These are phyloP conservation scores for Thaleichthys pacificus DNA, from an alignment of 2,797 vertebrate species.

Conservation along the genomic window DNA sequence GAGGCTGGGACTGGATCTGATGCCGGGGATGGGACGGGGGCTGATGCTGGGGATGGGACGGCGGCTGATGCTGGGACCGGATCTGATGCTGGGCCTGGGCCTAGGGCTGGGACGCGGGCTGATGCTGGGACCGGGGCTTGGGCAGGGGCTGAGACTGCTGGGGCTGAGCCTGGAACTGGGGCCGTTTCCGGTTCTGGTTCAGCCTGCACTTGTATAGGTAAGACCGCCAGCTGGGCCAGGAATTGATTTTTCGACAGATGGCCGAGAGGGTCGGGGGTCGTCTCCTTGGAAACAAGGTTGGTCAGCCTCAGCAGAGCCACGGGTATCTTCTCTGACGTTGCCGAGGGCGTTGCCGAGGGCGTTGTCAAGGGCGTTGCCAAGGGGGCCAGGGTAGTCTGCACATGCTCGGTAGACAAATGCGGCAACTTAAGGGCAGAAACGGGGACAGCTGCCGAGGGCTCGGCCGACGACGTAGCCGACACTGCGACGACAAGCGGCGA, in stretches of 20 bases:
- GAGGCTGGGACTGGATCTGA: too few relatives aligned
- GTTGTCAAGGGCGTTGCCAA: not conserved
- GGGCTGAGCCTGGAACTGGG: not conserved
- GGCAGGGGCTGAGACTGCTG: too few relatives aligned
- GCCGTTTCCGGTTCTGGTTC: not conserved
- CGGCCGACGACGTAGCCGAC: not conserved
- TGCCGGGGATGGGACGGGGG: too few relatives aligned
- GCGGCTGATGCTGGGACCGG: too few relatives aligned
- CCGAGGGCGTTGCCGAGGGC: not conserved
- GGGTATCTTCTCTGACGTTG: slow-evolving; percentile 8
- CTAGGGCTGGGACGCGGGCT: too few relatives aligned
- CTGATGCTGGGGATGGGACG: too few relatives aligned
- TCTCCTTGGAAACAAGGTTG: slow-evolving; percentile 26
- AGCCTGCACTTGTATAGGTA: slow-evolving; percentile 32
- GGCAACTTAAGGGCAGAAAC: not conserved
- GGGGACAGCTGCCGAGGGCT: not conserved
- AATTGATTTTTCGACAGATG: slow-evolving; percentile 57
- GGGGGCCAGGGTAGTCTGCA: not conserved
- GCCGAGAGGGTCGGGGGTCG: slow-evolving; percentile 36
- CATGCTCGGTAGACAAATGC: not conserved
- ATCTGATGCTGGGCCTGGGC: too few relatives aligned
- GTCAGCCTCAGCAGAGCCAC: slow-evolving; percentile 1
- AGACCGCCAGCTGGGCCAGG: slow-evolving; percentile 51
- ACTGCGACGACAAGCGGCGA: not conserved
- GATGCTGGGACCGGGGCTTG: too few relatives aligned